A percentile compares a stretch with the other conserved stretches of the same genome.
phyloP scores from a whole-genome alignment of 2,113 vertebrate species.

The Psephotus haematonotus region DNA sequence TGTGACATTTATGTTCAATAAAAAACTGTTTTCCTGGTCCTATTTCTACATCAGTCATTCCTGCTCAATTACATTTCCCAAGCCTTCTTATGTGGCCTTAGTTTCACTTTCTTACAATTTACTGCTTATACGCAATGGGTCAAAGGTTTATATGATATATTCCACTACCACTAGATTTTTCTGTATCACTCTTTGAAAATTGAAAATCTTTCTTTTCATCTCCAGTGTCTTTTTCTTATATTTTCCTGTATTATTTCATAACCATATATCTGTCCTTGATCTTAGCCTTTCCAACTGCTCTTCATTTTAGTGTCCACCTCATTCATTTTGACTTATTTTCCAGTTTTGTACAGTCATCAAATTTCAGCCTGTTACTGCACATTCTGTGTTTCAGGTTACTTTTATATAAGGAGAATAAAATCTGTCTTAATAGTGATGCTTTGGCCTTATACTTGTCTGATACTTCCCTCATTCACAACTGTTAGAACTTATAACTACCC shows the following conservation, averaged over 20 bases:
- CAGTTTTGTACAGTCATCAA: conserved; percentile 64
- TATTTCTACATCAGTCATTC: neutral
- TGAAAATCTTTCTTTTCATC: conserved; percentile 51
- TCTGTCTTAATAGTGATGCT: conserved; percentile 53
- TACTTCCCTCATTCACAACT: neutral
- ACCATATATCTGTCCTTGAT: conserved; percentile 60
- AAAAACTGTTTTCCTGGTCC: neutral
- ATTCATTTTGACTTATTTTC: conserved; percentile 64
- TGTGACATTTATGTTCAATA: neutral
- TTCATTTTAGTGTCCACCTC: conserved; percentile 51
- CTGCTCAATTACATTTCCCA: conserved; percentile 22
- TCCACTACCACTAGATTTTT: conserved; percentile 27
- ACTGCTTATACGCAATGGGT: conserved; percentile 33
- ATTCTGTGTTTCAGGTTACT: conserved; percentile 45
- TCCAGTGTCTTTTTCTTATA: conserved; percentile 49
- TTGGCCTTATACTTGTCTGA: conserved; percentile 48
- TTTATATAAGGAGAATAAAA: conserved; percentile 48
- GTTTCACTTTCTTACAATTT: conserved; percentile 40
- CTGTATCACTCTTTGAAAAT: conserved; percentile 45
- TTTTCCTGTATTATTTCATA: conserved; percentile 63
- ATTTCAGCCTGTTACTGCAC: conserved; percentile 51
- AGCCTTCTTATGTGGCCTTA: neutral
- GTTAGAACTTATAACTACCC: conserved; percentile 32
- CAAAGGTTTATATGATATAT: conserved; percentile 38
- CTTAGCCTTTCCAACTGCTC: conserved; percentile 53